Evolutionary conservation across 2,797 vertebrate species (phyloP), one percentile per base, ranked within the genome.

Genomic region (Tapera naevia): DNA sequence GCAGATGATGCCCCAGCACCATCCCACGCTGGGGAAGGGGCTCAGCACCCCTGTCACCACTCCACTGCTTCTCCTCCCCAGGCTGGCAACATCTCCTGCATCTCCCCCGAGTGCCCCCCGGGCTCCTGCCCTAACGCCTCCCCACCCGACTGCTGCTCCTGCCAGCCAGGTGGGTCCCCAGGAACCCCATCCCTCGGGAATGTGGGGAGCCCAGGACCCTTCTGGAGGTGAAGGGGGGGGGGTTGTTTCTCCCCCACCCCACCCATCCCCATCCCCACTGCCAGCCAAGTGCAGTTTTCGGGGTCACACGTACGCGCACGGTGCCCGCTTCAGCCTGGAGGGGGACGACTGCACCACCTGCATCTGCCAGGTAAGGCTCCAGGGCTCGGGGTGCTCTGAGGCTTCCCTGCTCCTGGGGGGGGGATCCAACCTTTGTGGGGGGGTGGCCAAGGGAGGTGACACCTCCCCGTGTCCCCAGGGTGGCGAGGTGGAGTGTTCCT

Each of bases 81-180:
- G 98, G 96, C 96, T 0, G 98, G 98, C 21, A 98, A 98, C 6
- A 66, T 98, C 80, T 98, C 98, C 60, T 98, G 98, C 81, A 97
- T 98, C 78, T 96, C 97, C 37, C 98, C 97, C 0, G 97, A 97
- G 75, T 98, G 98, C 56, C 97, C 96, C 35, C 95, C 91, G 0
- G 97, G 97, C 43, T 94, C 96, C 60, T 98, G 98, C 61, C 91
- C 89, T 78, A 64, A 86, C n/a, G 12, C 94, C 37, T 88, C 80
- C 3, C 90, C 54, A 0, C 66, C 95, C 0, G 97, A 98, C 27
- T 98, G 98, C 95, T 98, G 98, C 72, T 72, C 97, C 43, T 98
- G 97, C 72, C 85, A 94, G 37, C 98, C 98, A 94, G 97, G 98
- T 98, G 64, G 86, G 96, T 85, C n/a, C 33, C 35, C 46, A 4